These are phyloP conservation scores for Anhinga anhinga DNA, from an alignment of 2,113 vertebrate species.

Conservation along the genomic window DNA sequence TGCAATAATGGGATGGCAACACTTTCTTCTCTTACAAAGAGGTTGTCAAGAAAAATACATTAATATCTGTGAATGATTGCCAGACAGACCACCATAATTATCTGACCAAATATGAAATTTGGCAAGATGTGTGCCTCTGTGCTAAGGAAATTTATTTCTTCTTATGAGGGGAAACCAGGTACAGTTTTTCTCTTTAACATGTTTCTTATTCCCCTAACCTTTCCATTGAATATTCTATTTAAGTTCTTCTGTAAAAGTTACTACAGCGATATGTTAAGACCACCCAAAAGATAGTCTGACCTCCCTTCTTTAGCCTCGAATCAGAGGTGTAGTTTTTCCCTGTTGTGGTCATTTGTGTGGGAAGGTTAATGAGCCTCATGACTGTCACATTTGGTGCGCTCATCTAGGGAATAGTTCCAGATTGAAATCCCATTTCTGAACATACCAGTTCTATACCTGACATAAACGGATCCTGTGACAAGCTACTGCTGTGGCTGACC, in stretches of 20 bases:
- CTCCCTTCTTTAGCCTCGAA: neutral
- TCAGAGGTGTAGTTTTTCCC: neutral
- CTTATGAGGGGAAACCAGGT: neutral
- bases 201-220: neutral
- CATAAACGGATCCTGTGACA: neutral
- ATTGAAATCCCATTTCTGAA: neutral
- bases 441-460: neutral
- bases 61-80: neutral
- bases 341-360: neutral
- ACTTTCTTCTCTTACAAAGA: neutral
- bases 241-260: neutral
- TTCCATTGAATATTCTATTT: neutral
- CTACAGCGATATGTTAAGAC: neutral
- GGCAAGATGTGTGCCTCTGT: neutral
- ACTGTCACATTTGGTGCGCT: neutral
- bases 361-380: neutral
- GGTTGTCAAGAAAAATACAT: neutral
- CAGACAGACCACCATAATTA: neutral
- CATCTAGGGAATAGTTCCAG: neutral
- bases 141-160: neutral
- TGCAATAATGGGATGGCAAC: neutral
- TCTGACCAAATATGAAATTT: neutral
- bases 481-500: neutral
- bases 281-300: neutral
- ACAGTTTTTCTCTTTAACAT: neutral